Base-by-base conservation (phyloP, 37 sponge, comb jelly and placozoan genomes). In the Lycopodina hypogea region DNA sequence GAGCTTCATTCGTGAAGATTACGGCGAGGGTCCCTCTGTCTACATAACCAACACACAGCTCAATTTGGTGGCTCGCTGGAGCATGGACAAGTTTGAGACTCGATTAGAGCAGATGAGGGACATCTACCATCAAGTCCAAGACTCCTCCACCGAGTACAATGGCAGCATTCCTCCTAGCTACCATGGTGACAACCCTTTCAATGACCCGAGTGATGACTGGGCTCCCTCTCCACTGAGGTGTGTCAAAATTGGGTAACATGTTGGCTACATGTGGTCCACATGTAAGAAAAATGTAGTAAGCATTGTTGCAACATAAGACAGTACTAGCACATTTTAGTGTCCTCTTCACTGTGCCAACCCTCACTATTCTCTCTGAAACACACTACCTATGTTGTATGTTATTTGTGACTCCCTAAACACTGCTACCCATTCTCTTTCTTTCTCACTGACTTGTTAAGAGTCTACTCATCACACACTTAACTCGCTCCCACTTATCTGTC, bases 81-180 rank as follows among this genome's bases (percentile, higher is more conserved):
- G 71, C 42, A 28, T 88, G 72, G 60, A 33, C 33, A 94, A 94
- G 79, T 90, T 94, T 78, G 95, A 90, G 69, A 22, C 72, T 15
- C 74, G 89, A 7, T 78, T 94, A 33, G 88, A 85, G n/a, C 88
- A 85, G 62, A 94, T 94, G 91, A 80, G 91, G 42, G 95, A 94
- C 12, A 75, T 94, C 29, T 84, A 88, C 67, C n/a, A n/a, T n/a
- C 87, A 90, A 79, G 80, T 48, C 57, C 22, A 12, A n/a, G 36
- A 6, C 4, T 33, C 59, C 28, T 74, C 75, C 6, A 7, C 17
- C 18, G 52, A 50, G 18, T 9, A 30, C 17, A 19, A n/a, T 11
- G 52, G 23, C 3, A 71, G 51, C 39, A 34, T 28, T 42, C 18
- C 51, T 15, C 41, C 24, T 26, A 26, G 21, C 37, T 32, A 17